A percentile compares a stretch with the other conserved stretches of the same genome.
Conservation (phyloP, 2,113 vertebrate genomes). For the Herpetotheres cachinnans region DNA sequence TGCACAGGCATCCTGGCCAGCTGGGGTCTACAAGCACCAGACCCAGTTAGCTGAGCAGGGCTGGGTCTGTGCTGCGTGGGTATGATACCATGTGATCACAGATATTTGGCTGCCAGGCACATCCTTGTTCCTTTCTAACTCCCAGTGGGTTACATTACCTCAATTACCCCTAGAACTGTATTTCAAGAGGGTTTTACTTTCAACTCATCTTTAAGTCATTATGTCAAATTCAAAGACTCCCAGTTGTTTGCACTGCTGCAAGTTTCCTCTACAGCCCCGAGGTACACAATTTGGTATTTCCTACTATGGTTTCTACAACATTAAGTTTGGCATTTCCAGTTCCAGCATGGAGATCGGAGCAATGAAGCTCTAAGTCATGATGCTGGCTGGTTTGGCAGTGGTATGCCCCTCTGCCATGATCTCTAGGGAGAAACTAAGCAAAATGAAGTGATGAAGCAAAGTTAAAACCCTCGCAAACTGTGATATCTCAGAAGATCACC, state of each 20-base stretch:
- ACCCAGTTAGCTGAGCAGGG: background rate
- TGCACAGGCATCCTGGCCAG: background rate
- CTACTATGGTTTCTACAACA: background rate
- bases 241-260: background rate
- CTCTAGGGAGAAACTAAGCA: background rate
- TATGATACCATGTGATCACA: background rate
- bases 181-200: background rate
- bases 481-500: background rate
- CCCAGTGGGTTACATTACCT: background rate
- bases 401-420: background rate
- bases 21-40: background rate
- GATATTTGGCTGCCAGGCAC: background rate
- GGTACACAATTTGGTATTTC: background rate
- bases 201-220: background rate
- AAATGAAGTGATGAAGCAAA: background rate
- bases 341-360: background rate
- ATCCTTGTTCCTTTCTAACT: background rate
- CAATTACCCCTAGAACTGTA: background rate
- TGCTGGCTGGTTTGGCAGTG: background rate
- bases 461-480: background rate
- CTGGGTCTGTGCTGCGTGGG: background rate
- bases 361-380: background rate
- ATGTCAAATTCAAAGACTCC: background rate
- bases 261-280: background rate
- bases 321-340: background rate